Percentiles rank a stretch among this genome's conserved stretches.
Conservation (phyloP, 2,113 vertebrate species). For the Illadopsis cleaveri region DNA sequence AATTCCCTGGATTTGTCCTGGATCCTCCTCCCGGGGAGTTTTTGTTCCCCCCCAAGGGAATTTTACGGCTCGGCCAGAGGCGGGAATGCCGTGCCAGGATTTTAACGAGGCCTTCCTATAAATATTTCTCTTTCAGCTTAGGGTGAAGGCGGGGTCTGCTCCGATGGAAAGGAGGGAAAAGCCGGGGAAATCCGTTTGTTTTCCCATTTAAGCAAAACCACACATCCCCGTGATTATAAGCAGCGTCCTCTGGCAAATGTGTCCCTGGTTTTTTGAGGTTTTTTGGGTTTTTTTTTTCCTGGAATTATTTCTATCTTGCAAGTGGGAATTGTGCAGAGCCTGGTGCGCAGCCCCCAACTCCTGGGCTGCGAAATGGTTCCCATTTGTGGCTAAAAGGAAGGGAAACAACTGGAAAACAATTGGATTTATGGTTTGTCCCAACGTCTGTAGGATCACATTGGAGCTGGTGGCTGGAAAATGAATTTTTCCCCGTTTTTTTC, state of each 20-base stretch:
- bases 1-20: not conserved
- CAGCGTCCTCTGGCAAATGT: constrained; percentile 2
- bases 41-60: not conserved
- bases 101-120: constrained; percentile 36
- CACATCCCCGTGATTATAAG: not conserved
- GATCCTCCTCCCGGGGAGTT: not conserved
- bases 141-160: not conserved
- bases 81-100: not conserved
- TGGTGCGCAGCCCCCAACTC: not conserved
- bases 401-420: constrained; percentile 11
- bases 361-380: not conserved
- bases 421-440: not conserved
- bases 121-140: constrained; percentile 47
- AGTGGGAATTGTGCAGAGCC: constrained; percentile 40
- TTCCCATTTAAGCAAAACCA: constrained; percentile 33
- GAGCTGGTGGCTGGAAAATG: not conserved
- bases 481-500: not conserved
- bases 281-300: not conserved
- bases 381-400: constrained; percentile 2
- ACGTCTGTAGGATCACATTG: not conserved
- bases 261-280: not conserved
- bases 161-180: not conserved
- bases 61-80: not conserved
- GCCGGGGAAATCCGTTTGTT: constrained; percentile 26
- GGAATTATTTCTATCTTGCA: constrained; percentile 37